Evolutionary conservation across 2,113 vertebrate genomes (phyloP).

Genomic region (Coptodon rendalli): DNA sequence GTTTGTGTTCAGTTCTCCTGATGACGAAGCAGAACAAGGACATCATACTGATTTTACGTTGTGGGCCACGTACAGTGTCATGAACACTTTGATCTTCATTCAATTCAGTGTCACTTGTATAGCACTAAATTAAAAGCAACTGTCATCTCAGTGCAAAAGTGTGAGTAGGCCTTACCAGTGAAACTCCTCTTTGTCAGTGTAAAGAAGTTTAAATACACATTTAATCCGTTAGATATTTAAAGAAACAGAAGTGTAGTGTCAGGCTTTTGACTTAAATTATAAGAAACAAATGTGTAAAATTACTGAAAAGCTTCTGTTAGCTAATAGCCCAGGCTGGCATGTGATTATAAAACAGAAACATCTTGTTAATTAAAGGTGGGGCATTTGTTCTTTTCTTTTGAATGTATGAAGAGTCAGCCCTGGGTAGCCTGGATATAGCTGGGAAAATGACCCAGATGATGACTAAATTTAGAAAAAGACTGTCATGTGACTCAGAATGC

Average conservation of each 20-base stretch:
- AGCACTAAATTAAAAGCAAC: background rate
- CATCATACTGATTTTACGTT: background rate
- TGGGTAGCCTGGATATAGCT: background rate
- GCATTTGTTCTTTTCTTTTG: background rate
- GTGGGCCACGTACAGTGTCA: background rate
- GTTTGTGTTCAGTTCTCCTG: background rate
- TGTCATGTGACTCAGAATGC: background rate
- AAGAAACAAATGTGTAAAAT: background rate
- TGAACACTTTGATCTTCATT: background rate
- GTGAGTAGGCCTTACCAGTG: background rate
- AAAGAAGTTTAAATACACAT: background rate
- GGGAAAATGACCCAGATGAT: constrained; percentile 8
- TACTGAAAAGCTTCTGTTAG: background rate
- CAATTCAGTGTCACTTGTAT: background rate
- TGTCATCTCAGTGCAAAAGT: background rate
- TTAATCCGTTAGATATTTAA: background rate
- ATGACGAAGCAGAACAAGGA: background rate
- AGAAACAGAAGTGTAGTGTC: background rate
- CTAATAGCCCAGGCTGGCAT: background rate
- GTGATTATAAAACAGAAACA: background rate
- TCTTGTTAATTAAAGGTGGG: background rate
- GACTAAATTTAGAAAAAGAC: constrained; percentile 1
- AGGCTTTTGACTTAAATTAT: background rate
- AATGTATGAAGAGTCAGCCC: background rate
- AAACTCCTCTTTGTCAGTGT: background rate